A percentile compares a stretch with the other conserved stretches of the same genome.
These are phyloP conservation scores for Liolophura sinensis DNA, from an alignment of 1,140 invertebrate genomes.

Conservation along the genomic window DNA sequence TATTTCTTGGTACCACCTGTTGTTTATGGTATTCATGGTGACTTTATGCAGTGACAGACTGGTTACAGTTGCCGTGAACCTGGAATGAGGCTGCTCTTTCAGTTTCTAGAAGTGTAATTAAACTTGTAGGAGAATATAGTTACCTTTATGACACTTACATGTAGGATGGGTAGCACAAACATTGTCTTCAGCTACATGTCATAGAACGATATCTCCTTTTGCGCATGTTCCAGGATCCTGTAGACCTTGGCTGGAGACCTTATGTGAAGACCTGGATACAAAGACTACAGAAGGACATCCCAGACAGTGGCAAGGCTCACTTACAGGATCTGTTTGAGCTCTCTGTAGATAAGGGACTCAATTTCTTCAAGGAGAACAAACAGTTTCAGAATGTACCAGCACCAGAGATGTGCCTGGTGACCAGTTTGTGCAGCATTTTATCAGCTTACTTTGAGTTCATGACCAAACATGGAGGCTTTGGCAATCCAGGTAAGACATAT, in stretches of 20 bases:
- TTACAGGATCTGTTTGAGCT: conserved; percentile 67
- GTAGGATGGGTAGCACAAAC: neutral
- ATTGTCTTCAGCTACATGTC: neutral
- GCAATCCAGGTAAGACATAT: conserved; percentile 37
- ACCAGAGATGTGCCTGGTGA: conserved; percentile 46
- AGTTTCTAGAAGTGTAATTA: too few relatives aligned
- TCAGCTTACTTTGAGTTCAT: conserved; percentile 52
- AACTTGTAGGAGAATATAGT: too few relatives aligned
- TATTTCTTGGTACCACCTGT: too few relatives aligned
- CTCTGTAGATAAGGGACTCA: conserved; percentile 67
- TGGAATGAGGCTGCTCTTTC: too few relatives aligned
- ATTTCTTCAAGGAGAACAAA: conserved; percentile 53
- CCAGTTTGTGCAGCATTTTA: conserved; percentile 50
- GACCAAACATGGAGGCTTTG: conserved; percentile 52
- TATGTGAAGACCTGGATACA: conserved; percentile 56
- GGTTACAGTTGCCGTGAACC: too few relatives aligned
- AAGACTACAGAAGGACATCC: conserved; percentile 49
- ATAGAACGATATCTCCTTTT: neutral
- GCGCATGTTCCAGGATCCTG: conserved; percentile 44
- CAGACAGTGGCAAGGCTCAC: conserved; percentile 56
- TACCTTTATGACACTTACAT: neutral
- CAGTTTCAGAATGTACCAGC: conserved; percentile 40
- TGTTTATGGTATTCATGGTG: too few relatives aligned
- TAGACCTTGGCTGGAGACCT: conserved; percentile 55
- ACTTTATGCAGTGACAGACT: too few relatives aligned